These are phyloP conservation scores for Drosophila nebulosa DNA, from an alignment of 1,140 invertebrate species.

Conservation along the genomic window DNA sequence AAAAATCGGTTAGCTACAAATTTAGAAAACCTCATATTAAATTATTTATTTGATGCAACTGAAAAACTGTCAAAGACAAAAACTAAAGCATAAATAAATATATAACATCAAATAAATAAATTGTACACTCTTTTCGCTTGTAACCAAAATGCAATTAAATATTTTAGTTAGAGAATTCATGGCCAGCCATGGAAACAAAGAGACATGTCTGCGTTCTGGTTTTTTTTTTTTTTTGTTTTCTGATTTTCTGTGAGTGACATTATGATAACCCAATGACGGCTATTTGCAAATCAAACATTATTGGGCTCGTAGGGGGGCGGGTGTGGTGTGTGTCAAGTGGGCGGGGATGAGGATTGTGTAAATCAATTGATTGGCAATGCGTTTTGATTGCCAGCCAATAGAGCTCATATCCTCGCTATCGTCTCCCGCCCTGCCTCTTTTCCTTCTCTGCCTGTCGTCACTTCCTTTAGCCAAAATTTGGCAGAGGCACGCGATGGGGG, in stretches of 20 bases:
- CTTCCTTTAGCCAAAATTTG: constrained; percentile 40
- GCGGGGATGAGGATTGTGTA: constrained; percentile 36
- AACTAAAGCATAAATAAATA: neutral
- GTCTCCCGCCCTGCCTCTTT: neutral
- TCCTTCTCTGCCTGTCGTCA: neutral
- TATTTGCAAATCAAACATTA: constrained; percentile 67
- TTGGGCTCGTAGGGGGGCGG: neutral
- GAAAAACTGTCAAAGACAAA: neutral
- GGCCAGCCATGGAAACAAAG: neutral
- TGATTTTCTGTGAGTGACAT: constrained; percentile 39
- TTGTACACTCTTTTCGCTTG: neutral
- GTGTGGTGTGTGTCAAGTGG: neutral
- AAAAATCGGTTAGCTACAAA: neutral
- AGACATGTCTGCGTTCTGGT: neutral
- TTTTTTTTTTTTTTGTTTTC: neutral
- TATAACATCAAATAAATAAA: neutral
- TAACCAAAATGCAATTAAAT: constrained; percentile 1
- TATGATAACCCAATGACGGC: constrained; percentile 66
- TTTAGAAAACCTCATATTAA: neutral
- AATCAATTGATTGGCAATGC: constrained; percentile 76
- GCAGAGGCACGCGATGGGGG: constrained; percentile 44
- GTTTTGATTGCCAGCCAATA: constrained; percentile 65
- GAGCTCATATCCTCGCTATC: neutral
- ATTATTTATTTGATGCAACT: neutral
- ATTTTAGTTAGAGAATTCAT: neutral